phyloP scores from a whole-genome alignment of 2,797 vertebrate genomes.

The Paedocypris micromegethes region DNA sequence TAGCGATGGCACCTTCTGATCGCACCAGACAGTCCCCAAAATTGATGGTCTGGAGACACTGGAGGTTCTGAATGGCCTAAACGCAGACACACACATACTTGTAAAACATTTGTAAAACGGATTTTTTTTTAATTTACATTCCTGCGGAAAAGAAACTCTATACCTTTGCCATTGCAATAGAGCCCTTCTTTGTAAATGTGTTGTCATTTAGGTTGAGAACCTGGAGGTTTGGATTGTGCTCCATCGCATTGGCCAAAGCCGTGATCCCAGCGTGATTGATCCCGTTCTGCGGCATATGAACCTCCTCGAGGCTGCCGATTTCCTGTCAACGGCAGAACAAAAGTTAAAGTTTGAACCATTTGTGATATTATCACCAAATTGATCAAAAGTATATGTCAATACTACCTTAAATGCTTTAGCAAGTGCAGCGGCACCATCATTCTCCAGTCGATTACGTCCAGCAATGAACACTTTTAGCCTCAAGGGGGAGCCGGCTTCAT shows the following conservation, averaged over 20 bases:
- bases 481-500: constrained; percentile 69
- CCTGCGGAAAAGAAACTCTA: not conserved
- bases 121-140: too few species aligned
- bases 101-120: too few species aligned
- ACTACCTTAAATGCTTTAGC: constrained; percentile 78
- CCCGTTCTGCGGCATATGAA: constrained; percentile 97
- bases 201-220: constrained; percentile 97
- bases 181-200: constrained; percentile 93
- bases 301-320: constrained; percentile 92
- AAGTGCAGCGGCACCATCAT: constrained; percentile 78
- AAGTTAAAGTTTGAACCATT: not conserved
- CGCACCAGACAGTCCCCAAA: constrained; percentile 96
- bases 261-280: constrained; percentile 90
- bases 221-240: constrained; percentile 79
- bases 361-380: not conserved
- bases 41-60: constrained; percentile 87
- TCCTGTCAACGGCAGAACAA: constrained; percentile 59
- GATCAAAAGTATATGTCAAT: not conserved
- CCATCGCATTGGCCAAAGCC: constrained; percentile 83
- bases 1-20: constrained; percentile 85
- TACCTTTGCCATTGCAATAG: constrained; percentile 91
- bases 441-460: constrained; percentile 84
- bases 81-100: not conserved
- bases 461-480: constrained; percentile 79
- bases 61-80: constrained; percentile 81